Percentiles rank a stretch among this genome's conserved stretches.
phyloP scores from a whole-genome alignment of 2,113 vertebrate genomes.

The Lichenostomus cassidix region DNA sequence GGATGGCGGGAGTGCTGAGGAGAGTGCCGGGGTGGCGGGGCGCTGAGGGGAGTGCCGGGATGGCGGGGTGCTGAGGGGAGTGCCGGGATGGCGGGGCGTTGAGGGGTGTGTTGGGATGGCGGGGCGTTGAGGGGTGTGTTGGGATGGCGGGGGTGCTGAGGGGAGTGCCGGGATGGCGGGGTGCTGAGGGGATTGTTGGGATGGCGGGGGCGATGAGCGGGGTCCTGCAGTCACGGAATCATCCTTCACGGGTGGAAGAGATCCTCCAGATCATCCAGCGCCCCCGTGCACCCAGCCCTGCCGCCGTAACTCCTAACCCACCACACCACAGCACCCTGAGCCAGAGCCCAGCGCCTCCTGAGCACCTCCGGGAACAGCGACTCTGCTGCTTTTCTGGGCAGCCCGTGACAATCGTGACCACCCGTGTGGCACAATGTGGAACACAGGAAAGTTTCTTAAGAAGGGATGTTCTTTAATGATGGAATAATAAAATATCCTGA shows the following conservation, averaged over 20 bases:
- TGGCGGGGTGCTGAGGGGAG: too few relatives aligned
- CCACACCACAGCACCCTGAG: background rate
- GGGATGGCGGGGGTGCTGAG: background rate
- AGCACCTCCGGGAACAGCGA: background rate
- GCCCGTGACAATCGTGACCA: background rate
- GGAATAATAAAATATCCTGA: background rate
- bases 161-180: background rate
- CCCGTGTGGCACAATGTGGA: background rate
- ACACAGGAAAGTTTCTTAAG: too few relatives aligned
- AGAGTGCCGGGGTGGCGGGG: background rate
- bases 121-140: background rate
- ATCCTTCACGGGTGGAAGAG: background rate
- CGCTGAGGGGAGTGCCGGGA: too few relatives aligned
- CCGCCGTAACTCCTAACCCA: background rate
- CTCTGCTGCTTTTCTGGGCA: background rate
- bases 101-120: too few relatives aligned
- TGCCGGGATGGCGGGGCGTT: too few relatives aligned
- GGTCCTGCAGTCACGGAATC: background rate
- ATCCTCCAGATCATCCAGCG: fast-evolving
- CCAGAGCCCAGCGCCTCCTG: background rate
- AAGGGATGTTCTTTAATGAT: background rate
- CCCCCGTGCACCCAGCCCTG: background rate
- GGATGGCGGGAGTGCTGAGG: background rate
- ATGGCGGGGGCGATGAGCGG: too few relatives aligned
- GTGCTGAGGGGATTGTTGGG: background rate